These are phyloP conservation scores for Leuciscus waleckii DNA, from an alignment of 2,797 vertebrate species.

Conservation along the genomic window DNA sequence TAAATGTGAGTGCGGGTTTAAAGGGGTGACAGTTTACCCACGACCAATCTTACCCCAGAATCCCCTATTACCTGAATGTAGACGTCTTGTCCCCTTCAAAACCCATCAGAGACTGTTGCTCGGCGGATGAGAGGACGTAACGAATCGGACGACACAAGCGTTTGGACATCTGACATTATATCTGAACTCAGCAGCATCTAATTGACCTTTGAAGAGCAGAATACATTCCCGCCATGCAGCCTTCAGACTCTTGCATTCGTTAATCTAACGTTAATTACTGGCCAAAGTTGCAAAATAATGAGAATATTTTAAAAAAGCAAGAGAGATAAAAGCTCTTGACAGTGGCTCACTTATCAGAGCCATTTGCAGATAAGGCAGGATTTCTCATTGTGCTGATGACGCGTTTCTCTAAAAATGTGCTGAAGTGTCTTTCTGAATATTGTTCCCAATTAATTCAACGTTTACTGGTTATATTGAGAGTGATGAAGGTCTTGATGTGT, in stretches of 20 bases:
- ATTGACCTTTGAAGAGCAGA: conserved; percentile 48
- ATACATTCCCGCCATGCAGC: conserved; percentile 13
- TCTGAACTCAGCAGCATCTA: conserved; percentile 38
- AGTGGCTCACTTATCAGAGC: conserved; percentile 9
- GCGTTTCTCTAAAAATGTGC: neutral
- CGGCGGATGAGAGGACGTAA: neutral
- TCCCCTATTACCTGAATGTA: neutral
- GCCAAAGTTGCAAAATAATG: neutral
- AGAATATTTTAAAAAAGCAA: conserved; percentile 21
- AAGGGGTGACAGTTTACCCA: neutral
- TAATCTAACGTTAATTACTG: conserved; percentile 46
- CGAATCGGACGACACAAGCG: neutral
- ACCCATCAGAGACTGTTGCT: neutral
- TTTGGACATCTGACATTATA: conserved; percentile 26
- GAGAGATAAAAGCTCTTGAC: conserved; percentile 27
- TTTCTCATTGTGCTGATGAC: conserved; percentile 18
- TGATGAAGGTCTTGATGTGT: conserved; percentile 16
- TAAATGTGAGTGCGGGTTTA: neutral
- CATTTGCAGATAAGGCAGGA: conserved; percentile 10
- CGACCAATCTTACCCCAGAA: neutral
- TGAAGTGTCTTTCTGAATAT: neutral
- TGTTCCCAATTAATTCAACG: neutral
- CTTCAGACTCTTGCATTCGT: conserved; percentile 41
- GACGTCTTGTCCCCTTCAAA: neutral
- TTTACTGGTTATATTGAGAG: neutral